Base-by-base conservation (phyloP, 2,113 vertebrate genomes). In the Azemiops feae region DNA sequence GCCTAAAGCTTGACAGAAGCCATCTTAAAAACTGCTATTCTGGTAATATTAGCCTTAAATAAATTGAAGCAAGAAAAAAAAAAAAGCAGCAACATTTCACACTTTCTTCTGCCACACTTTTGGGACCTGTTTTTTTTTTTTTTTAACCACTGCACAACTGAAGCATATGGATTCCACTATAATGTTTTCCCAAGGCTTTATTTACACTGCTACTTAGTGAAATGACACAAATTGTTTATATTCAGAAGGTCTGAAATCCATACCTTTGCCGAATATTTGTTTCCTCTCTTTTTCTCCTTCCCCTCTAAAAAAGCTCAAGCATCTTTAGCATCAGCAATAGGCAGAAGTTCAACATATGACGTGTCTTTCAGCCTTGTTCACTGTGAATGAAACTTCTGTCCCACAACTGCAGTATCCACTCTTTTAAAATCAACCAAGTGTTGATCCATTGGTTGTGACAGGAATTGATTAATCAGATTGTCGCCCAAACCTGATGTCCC, bases 1-100 rank as follows among this genome's bases (percentile, higher is more conserved):
- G 95, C 91, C 96, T 96, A 97, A 96, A 97, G 96, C 96, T 53
- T 96, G 95, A 95, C 94, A 96, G 95, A 96, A 89, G 91, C 94
- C 94, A 96, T 96, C 96, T 95, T 96, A 94, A 96, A 96, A 97
- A 96, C 85, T 96, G 96, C 95, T 96, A 43, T 92, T 85, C 94
- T 95, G 92, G 95, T 96, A 96, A 92, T 95, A 96, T 94, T 93
- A 96, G 91, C 95, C 74, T 57, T 81, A 93, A 93, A 95, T 93
- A 93, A 93, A 95, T 93, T 25, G 95, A 95, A 96, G 88, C 18
- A 94, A 95, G 94, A 95, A 57, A 92, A 94, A 81, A 94, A 81
- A 20, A 50, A 95, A 58, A 11, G 16, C 45, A 34, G 93, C 93
- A 96, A 96, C 94, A 92, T 95, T 95, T 91, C 54, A 87, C 94